Conservation (phyloP, 2,888 invertebrate species). For the Belgica antarctica region DNA sequence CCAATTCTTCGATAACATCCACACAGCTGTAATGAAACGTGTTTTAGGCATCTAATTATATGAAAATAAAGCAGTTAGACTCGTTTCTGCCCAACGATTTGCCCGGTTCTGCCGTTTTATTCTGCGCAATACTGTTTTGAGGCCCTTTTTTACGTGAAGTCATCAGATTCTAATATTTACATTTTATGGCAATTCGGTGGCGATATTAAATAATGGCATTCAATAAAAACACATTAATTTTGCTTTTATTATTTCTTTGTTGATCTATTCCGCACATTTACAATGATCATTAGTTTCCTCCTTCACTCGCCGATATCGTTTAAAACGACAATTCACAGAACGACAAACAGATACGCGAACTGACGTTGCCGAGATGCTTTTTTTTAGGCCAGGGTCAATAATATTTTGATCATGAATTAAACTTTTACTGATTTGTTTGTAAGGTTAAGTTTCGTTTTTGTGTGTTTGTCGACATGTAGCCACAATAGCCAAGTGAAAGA, state of each 20-base stretch:
- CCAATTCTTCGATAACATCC: background rate
- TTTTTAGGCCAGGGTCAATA: constrained; percentile 29
- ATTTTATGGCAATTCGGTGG: background rate
- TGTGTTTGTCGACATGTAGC: constrained; percentile 3
- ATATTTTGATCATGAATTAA: constrained; percentile 31
- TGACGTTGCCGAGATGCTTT: background rate
- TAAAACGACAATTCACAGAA: background rate
- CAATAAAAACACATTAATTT: background rate
- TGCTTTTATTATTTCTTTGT: too few species aligned
- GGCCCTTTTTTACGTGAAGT: background rate
- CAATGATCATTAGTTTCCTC: constrained; percentile 10
- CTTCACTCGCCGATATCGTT: constrained; percentile 27
- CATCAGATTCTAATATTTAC: background rate
- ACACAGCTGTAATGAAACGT: background rate
- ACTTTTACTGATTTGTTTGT: constrained; percentile 17
- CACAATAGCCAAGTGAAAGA: background rate
- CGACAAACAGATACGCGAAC: background rate
- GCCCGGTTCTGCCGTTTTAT: too few species aligned
- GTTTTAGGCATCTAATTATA: constrained; percentile 10
- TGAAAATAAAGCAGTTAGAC: constrained; percentile 6
- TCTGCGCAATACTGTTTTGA: background rate
- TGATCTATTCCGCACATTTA: background rate
- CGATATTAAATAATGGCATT: background rate
- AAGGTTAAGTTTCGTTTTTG: constrained; percentile 24
- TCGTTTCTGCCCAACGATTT: too few species aligned